A percentile compares a stretch with the other conserved stretches of the same genome.
Evolutionary conservation across 2,797 vertebrate species (phyloP).

Genomic region (Tenualosa ilisha): DNA sequence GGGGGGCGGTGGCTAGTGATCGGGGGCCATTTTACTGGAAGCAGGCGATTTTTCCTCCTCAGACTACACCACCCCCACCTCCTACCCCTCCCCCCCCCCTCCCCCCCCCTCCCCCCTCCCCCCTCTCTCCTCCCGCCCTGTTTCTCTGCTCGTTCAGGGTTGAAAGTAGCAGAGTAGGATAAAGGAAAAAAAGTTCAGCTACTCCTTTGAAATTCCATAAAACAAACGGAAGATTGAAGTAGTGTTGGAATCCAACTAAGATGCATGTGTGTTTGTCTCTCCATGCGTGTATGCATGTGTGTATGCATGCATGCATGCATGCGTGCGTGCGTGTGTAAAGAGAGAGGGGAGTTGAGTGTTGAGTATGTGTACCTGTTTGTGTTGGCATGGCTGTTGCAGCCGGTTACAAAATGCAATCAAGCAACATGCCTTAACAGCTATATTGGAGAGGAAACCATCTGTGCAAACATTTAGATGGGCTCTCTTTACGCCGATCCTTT

Average conservation of each 20-base stretch:
- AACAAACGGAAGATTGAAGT: background rate
- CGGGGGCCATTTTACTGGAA: slow-evolving; percentile 39
- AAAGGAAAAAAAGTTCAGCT: background rate
- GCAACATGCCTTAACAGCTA: slow-evolving; percentile 2
- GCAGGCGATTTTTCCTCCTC: slow-evolving; percentile 1
- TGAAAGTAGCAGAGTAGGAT: background rate
- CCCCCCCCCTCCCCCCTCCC: background rate
- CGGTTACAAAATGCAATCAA: slow-evolving; percentile 7
- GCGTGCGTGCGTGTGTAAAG: background rate
- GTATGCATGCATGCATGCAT: background rate
- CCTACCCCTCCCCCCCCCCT: background rate
- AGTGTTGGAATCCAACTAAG: background rate
- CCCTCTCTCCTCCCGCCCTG: background rate
- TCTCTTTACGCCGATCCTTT: background rate
- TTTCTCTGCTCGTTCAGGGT: background rate
- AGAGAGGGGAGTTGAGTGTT: background rate
- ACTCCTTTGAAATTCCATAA: background rate
- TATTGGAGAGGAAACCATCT: slow-evolving; percentile 28
- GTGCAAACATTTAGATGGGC: slow-evolving; percentile 14
- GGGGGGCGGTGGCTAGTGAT: slow-evolving; percentile 27
- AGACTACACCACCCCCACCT: background rate
- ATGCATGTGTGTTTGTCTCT: background rate
- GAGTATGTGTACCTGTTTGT: background rate
- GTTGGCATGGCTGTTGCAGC: slow-evolving; percentile 2
- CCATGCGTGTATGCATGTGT: background rate